Percentiles rank a stretch among this genome's conserved stretches.
Evolutionary conservation across 2,797 vertebrate species (phyloP).

Genomic region (Micropoecilia bifurca): DNA sequence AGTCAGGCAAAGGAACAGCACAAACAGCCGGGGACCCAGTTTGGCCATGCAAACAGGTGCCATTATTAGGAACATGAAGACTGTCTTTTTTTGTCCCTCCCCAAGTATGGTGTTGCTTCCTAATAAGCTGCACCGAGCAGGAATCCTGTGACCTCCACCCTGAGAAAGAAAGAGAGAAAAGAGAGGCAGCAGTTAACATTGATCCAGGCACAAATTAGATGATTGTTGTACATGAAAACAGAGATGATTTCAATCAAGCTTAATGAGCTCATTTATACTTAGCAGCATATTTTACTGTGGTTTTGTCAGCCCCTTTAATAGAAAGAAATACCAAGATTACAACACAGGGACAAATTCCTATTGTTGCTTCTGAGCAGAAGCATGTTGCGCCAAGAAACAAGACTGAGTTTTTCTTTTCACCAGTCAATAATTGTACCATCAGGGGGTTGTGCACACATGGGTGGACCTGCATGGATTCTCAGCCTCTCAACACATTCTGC

Average conservation of each 20-base stretch:
- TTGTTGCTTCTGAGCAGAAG: constrained; percentile 12
- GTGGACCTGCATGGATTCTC: constrained; percentile 32
- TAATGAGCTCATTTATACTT: constrained; percentile 19
- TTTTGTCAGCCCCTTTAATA: background rate
- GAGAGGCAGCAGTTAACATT: constrained; percentile 48
- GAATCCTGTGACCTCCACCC: constrained; percentile 74
- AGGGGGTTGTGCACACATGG: constrained; percentile 31
- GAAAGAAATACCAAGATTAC: constrained; percentile 3
- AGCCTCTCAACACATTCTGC: constrained; percentile 36
- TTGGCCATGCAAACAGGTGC: constrained; percentile 74
- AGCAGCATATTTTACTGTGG: constrained; percentile 5
- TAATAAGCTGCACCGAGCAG: constrained; percentile 51
- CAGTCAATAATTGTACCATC: constrained; percentile 35
- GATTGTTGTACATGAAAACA: constrained; percentile 17
- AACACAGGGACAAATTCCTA: constrained; percentile 8
- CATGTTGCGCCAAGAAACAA: constrained; percentile 22
- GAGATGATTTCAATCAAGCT: constrained; percentile 17
- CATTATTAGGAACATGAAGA: constrained; percentile 70
- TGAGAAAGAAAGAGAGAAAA: constrained; percentile 61
- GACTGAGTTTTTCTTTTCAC: constrained; percentile 10
- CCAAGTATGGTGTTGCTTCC: constrained; percentile 52
- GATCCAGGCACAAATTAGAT: constrained; percentile 27
- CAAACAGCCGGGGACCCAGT: constrained; percentile 83
- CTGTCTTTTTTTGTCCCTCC: constrained; percentile 31
- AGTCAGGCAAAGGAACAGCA: constrained; percentile 85